These are phyloP conservation scores for Myanophis thanlyinensis DNA, from an alignment of 2,113 vertebrate species.

Conservation along the genomic window DNA sequence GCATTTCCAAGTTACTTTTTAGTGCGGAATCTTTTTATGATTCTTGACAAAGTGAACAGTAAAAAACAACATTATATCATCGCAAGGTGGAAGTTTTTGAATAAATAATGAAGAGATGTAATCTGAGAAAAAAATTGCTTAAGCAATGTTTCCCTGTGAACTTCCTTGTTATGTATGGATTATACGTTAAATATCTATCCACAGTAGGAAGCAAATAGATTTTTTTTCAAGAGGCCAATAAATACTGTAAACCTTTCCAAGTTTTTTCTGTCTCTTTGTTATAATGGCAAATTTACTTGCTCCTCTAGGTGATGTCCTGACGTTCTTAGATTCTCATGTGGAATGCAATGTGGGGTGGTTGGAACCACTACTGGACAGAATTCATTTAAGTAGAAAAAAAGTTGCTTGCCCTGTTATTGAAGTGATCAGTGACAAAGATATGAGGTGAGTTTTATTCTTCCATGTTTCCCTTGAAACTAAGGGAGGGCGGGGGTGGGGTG, in stretches of 20 bases:
- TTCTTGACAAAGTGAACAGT: background rate
- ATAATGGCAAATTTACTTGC: background rate
- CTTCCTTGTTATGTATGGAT: background rate
- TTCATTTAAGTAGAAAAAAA: constrained; percentile 81
- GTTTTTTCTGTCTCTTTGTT: background rate
- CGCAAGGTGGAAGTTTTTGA: background rate
- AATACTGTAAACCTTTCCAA: background rate
- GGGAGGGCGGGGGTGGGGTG: no score
- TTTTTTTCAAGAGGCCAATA: background rate
- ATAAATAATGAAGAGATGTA: background rate
- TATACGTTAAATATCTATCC: background rate
- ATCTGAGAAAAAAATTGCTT: background rate
- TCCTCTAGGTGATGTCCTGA: constrained; percentile 84
- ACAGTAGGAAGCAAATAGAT: background rate
- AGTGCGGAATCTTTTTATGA: background rate
- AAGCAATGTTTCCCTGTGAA: no score
- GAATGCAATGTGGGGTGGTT: constrained; percentile 98
- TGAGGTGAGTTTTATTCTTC: constrained; percentile 76
- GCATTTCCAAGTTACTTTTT: background rate
- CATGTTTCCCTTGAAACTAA: background rate
- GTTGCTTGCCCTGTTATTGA: constrained; percentile 96
- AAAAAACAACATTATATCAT: background rate
- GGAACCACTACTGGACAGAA: constrained; percentile 90
- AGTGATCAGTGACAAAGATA: constrained; percentile 94
- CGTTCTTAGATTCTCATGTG: constrained; percentile 94